Base-by-base conservation (phyloP, 2,113 vertebrate genomes). In the Strix aluco region DNA sequence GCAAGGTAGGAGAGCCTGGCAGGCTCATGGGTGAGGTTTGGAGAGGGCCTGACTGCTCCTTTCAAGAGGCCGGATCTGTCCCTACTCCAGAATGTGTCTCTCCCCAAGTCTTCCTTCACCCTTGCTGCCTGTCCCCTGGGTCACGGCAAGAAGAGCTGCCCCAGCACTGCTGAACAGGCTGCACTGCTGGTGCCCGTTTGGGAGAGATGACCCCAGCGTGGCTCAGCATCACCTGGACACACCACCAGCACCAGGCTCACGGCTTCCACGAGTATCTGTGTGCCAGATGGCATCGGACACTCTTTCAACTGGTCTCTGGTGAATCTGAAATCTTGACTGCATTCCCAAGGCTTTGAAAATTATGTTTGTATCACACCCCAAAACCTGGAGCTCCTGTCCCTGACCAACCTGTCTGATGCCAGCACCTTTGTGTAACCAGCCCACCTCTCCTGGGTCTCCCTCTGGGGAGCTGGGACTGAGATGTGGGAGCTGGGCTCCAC, bases 221-320 rank as follows among this genome's bases (percentile, higher is more conserved):
- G 36, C 46, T 78, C 46, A 46, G 21, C 3, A 1, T 81, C 4
- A 0, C 25, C 36, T 57, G 17, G 44, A 34, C 55, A 62, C 0
- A 0, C 16, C 65, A 75, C 38, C 17, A 51, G 47, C 54, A 57
- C 15, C 29, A 69, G 44, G 49, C 7, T 70, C 9, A 10, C 1
- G 6, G 81, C 29, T 96, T 67, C 49, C 36, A 59, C 0, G 3
- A 86, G 40, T 27, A n/a, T 20, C 38, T 0, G 0, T 15, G 26
- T 65, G 66, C 61, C 5, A 1, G 13, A 15, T 4, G 6, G 15
- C 38, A 34, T 11, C 1, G 1, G 15, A 3, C 0, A 0, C 9
- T 69, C 32, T 81, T 83, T 71, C 1, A 0, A 46, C 10, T 13
- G 36, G 22, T 8, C 55, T 94, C n/a, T 67, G 8, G 17, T 88